These are phyloP conservation scores for Caenorhabditis afra DNA, from an alignment of 2,888 invertebrate species.

Conservation along the genomic window DNA sequence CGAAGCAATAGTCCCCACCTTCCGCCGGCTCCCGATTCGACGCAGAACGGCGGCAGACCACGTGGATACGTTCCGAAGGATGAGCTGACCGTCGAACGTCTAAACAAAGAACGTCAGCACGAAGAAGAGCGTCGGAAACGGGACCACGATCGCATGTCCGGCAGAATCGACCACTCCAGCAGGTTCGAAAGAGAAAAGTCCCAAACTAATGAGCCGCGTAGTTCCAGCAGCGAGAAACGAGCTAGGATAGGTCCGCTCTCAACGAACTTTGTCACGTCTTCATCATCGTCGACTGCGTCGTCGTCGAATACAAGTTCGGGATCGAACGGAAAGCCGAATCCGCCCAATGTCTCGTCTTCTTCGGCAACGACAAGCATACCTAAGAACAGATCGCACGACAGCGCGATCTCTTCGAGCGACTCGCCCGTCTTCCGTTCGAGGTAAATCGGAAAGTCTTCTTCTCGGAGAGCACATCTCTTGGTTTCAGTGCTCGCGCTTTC, in stretches of 20 bases:
- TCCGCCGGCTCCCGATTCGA: conserved; percentile 8
- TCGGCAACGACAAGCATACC: not conserved
- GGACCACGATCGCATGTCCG: conserved; percentile 59
- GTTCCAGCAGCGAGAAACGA: conserved; percentile 49
- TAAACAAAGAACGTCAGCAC: conserved; percentile 47
- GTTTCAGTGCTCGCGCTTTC: conserved; percentile 30
- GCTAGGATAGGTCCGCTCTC: conserved; percentile 47
- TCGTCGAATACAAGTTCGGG: too few relatives aligned
- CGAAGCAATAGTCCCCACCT: conserved; percentile 41
- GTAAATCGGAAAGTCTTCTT: not conserved
- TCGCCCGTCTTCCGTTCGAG: conserved; percentile 4
- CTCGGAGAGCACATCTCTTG: not conserved
- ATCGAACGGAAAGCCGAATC: conserved; percentile 21
- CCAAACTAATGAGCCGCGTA: not conserved
- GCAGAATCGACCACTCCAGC: conserved; percentile 32
- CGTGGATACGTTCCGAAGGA: conserved; percentile 49
- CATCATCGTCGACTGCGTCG: not conserved
- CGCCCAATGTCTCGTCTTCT: not conserved
- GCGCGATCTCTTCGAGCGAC: not conserved
- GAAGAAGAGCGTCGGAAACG: conserved; percentile 65
- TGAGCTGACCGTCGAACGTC: conserved; percentile 41
- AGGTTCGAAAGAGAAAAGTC: conserved; percentile 6
- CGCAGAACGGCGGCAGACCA: conserved; percentile 19
- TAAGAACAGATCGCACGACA: not conserved
- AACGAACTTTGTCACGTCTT: conserved; percentile 47